phyloP scores from a whole-genome alignment of 2,797 vertebrate species.

The Limosa lapponica region DNA sequence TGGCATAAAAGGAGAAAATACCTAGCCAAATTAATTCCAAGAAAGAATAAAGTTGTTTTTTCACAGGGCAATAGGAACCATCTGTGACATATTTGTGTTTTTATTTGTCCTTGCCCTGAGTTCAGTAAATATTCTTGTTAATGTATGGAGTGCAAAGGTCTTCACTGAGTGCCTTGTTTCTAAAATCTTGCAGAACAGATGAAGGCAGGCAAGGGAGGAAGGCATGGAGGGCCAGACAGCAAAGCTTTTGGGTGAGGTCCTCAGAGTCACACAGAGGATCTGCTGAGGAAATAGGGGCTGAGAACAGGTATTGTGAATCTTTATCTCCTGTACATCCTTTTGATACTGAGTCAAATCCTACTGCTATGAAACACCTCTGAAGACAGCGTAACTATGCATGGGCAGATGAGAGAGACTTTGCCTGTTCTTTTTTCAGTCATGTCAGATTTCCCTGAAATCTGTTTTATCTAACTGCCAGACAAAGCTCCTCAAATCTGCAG shows the following conservation, averaged over 20 bases:
- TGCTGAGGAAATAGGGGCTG: neutral
- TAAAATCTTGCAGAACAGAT: neutral
- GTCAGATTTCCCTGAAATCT: slow-evolving; percentile 4
- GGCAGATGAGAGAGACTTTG: neutral
- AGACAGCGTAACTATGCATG: accelerated
- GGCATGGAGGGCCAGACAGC: neutral
- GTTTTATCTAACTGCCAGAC: neutral
- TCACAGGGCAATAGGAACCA: neutral
- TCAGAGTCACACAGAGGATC: neutral
- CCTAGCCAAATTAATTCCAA: neutral
- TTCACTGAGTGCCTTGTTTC: neutral
- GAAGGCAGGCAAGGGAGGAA: neutral
- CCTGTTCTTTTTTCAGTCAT: neutral
- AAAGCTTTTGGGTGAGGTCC: neutral
- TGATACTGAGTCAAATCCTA: neutral
- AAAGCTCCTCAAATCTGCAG: slow-evolving; percentile 14
- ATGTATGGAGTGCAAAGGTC: neutral
- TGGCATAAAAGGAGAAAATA: accelerated
- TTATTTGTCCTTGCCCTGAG: neutral
- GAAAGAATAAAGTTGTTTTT: neutral
- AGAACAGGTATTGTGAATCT: neutral
- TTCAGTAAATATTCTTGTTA: neutral
- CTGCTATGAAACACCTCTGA: neutral
- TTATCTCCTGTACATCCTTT: neutral
- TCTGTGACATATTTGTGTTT: neutral